phyloP scores from a whole-genome alignment of 1,140 invertebrate species.

The Lordiphosa stackelbergi region DNA sequence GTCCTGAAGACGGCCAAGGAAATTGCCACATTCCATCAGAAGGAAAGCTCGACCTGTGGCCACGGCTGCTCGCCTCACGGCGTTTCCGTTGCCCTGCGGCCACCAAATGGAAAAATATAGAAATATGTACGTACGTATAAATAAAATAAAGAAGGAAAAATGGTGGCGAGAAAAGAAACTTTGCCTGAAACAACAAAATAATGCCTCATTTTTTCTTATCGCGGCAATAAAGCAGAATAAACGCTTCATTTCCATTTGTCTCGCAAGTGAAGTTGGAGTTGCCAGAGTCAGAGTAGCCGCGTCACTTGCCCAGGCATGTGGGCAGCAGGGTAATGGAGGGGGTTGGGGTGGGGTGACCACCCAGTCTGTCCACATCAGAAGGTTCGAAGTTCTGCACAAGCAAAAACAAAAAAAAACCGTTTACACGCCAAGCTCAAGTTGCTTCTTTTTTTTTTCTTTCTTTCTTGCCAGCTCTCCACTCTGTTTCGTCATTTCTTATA shows the following conservation, averaged over 20 bases:
- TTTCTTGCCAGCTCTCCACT: slow-evolving; percentile 32
- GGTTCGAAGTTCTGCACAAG: slow-evolving; percentile 27
- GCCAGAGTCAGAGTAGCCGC: slow-evolving; percentile 51
- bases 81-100: slow-evolving; percentile 31
- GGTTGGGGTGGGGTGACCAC: slow-evolving; percentile 34
- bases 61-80: slow-evolving; percentile 38
- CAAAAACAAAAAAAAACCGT: slow-evolving; percentile 48
- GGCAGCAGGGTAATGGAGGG: neutral
- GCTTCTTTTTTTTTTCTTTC: slow-evolving; percentile 25
- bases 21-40: slow-evolving; percentile 63
- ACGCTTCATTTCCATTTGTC: slow-evolving; percentile 76
- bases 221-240: slow-evolving; percentile 76
- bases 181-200: slow-evolving; percentile 51
- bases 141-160: slow-evolving; percentile 17
- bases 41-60: slow-evolving; percentile 60
- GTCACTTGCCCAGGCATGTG: slow-evolving; percentile 44
- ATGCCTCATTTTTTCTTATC: slow-evolving; percentile 76
- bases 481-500: slow-evolving; percentile 60
- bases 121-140: slow-evolving; percentile 59
- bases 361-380: slow-evolving; percentile 57
- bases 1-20: slow-evolving; percentile 60
- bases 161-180: slow-evolving; percentile 3
- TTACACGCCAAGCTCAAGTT: slow-evolving; percentile 64
- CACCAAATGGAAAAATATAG: slow-evolving; percentile 46
- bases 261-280: slow-evolving; percentile 50